A percentile compares a stretch with the other conserved stretches of the same genome.
These are phyloP conservation scores for Mobula hypostoma DNA, from an alignment of 2,113 vertebrate species.

Conservation along the genomic window DNA sequence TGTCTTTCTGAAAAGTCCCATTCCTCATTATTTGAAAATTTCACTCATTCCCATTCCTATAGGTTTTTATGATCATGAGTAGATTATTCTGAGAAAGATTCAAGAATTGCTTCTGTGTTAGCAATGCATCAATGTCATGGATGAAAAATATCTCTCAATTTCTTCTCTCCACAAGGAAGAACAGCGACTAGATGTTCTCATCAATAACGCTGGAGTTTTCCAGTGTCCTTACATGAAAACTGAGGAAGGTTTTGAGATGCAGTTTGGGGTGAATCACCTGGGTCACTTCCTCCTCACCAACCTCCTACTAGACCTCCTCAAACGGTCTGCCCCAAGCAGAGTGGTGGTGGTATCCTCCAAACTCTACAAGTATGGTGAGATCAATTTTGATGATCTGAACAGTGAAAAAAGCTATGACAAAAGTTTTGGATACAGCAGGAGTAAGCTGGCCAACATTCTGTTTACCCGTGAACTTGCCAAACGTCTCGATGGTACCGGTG, in stretches of 20 bases:
- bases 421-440: conserved; percentile 83
- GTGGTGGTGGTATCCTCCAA: conserved; percentile 87
- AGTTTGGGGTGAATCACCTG: conserved; percentile 88
- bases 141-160: not conserved
- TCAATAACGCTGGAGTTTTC: conserved; percentile 90
- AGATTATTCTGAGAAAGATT: not conserved
- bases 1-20: not conserved
- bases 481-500: conserved; percentile 69
- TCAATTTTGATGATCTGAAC: conserved; percentile 91
- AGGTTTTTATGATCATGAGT: not conserved
- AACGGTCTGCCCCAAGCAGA: conserved; percentile 79
- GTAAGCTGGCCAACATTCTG: conserved; percentile 87
- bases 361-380: conserved; percentile 85
- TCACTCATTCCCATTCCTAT: not conserved
- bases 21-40: not conserved
- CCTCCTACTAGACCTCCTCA: conserved; percentile 81
- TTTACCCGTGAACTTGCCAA: conserved; percentile 75
- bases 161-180: conserved; percentile 65
- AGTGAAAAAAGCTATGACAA: conserved; percentile 79
- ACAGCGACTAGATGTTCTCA: conserved; percentile 74
- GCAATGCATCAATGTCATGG: not conserved
- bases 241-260: conserved; percentile 90
- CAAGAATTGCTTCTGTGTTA: not conserved
- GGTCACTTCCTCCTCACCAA: conserved; percentile 90
- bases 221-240: conserved; percentile 87